Base-by-base conservation (phyloP, 1,140 invertebrate species). In the Palaemon carinicauda region DNA sequence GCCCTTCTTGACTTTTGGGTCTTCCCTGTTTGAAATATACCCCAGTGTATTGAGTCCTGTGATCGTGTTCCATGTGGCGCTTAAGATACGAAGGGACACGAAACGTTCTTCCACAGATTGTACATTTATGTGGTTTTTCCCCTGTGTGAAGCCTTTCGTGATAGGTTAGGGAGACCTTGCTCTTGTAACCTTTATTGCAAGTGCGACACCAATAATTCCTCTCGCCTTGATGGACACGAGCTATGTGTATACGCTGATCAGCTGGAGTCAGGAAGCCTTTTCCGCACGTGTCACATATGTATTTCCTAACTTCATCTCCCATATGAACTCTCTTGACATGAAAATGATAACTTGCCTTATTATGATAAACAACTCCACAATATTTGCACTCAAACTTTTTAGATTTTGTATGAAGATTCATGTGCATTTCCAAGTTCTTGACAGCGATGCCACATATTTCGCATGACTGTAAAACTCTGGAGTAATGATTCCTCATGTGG, bases 171-270 rank as follows among this genome's bases (percentile, higher is more conserved):
- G 84, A 89, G 5, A 87, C 86, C 52, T 75, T 82, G 54, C 84
- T 87, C n/a, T 87, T 84, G 54, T 87, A 89, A 33, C 80, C 84
- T 41, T 89, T 89, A 31, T 87, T 85, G 73, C 88, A 89, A 27
- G 77, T 80, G 17, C n/a, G 41, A 52, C 88, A 89, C 84, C 80
- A 83, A 52, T 82, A 89, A 19, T 87, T 89, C 54, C 87, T 75
- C 33, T 88, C 87, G 1, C 81, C 87, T 50, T 50, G 80, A 53
- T 88, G 87, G 17, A 88, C 87, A 24, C 87, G 80, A 17, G 87
- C 79, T 75, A 80, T 69, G 75, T 88, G 87, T 54, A 83, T 82
- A 19, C 81, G 80, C 33, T 79, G 51, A 19, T 82, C 80, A 24
- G 75, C 87, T 12, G 80, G 77, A 41, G 87, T 82, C 14, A 88